Conservation (phyloP, 2,113 vertebrate species). For the Vireo altiloquus region DNA sequence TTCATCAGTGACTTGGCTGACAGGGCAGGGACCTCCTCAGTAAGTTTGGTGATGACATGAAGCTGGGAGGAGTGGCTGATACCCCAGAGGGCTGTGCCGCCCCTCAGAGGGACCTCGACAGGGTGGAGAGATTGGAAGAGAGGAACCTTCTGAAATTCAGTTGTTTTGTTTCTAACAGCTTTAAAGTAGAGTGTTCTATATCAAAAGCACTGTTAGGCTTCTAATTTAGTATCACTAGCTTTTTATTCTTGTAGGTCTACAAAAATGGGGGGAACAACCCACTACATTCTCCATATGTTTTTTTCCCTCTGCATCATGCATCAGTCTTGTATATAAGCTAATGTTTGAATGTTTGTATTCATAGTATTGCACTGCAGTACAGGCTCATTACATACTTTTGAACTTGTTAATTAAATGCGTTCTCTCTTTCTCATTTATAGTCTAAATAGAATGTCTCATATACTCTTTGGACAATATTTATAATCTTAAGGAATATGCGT, state of each 20-base stretch:
- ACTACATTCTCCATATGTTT: not conserved
- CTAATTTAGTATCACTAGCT: not conserved
- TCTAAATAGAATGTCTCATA: not conserved
- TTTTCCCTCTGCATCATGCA: not conserved
- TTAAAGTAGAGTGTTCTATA: not conserved
- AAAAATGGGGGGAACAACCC: rapidly evolving
- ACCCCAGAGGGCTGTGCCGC: not conserved
- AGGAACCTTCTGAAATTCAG: not conserved
- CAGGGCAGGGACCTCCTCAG: not conserved
- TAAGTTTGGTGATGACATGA: not conserved
- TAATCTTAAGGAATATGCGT: not conserved
- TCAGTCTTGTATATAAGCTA: not conserved
- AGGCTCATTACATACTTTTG: not conserved
- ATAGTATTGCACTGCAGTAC: not conserved
- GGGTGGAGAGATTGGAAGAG: not conserved
- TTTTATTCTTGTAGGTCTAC: not conserved
- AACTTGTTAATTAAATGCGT: not conserved
- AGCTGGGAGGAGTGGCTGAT: not conserved
- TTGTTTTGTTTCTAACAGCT: not conserved
- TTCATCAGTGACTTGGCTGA: not conserved
- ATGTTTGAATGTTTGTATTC: not conserved
- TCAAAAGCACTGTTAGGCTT: not conserved
- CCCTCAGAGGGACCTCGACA: not conserved
- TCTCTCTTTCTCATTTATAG: not conserved
- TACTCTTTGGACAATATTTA: not conserved